Base-by-base conservation (phyloP, 2,888 invertebrate species). In the Pherbina coryleti region DNA sequence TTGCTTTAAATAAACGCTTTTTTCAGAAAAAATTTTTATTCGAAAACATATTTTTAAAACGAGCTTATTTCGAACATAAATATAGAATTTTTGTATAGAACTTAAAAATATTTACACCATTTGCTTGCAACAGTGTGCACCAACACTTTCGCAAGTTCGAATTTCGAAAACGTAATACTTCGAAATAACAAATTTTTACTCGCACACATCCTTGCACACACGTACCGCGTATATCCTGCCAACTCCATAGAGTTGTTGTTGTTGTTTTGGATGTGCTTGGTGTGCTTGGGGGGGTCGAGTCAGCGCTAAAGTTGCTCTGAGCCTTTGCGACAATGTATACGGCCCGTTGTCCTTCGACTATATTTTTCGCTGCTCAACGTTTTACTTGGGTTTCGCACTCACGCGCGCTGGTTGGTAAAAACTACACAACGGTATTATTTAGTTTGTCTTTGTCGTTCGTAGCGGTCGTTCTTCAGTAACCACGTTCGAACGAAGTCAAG, bases 361-460 rank as follows among this genome's bases (percentile, higher is more conserved):
- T 66, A 11, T 77, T 79, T 69, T 19, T 67, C 71, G 17, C 11
- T 28, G 76, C 53, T 57, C 49, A 75, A 73, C 70, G 60, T 79
- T 76, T 75, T 76, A 79, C 74, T 78, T 78, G 79, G 77, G 76
- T 73, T 77, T 78, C 78, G 78, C 22, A 44, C 66, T 70, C 57
- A 34, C 79, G 22, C 57, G 75, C 77, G 73, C 80, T 84, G 83
- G 60, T 83, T 85, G 81, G 80, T 82, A 84, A 83, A 84, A 84
- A 86, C 84, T 85, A 83, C 85, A 83, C 86, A 83, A 86, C 84
- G 86, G 81, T 82, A 83, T 85, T 82, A 85, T 85, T 87, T 85
- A 87, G 87, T 87, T 85, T 84, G 85, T 84, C 84, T 86, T 85
- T 83, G 86, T 83, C 86, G 83, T 84, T 87, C 85, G 85, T 83